Percentiles rank a stretch among this genome's conserved stretches.
Conservation (phyloP, 1,140 invertebrate genomes). For the Dendrolimus punctatus region DNA sequence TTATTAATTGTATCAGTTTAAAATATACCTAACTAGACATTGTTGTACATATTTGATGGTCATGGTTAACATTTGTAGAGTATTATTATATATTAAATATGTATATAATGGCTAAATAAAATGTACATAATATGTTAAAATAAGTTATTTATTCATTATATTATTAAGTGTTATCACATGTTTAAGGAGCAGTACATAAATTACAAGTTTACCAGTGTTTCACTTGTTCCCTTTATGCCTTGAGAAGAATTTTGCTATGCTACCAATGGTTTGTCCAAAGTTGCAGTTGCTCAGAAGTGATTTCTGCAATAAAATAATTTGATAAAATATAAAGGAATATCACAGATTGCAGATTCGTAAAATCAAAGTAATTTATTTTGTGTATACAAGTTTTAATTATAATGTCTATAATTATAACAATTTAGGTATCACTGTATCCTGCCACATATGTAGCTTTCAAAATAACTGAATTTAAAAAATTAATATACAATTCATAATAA, state of each 20-base stretch:
- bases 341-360: no score
- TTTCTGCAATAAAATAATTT: constrained; percentile 51
- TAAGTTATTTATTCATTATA: background rate
- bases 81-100: background rate
- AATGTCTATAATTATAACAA: no score
- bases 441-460: no score
- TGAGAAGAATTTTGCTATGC: constrained; percentile 73
- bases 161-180: constrained; percentile 1
- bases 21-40: no score
- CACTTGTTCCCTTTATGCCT: constrained; percentile 54
- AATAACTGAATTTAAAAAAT: no score
- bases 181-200: no score
- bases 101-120: background rate
- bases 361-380: no score
- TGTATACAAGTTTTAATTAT: no score
- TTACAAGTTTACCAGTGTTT: background rate
- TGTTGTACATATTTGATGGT: background rate
- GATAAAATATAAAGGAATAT: no score
- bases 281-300: constrained; percentile 57
- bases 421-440: no score
- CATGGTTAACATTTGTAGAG: background rate
- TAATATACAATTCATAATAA: no score
- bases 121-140: constrained; percentile 1
- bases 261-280: constrained; percentile 70
- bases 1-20: no score